These are phyloP conservation scores for Charadrius vociferus DNA, from an alignment of 2,113 vertebrate genomes.

Conservation along the genomic window DNA sequence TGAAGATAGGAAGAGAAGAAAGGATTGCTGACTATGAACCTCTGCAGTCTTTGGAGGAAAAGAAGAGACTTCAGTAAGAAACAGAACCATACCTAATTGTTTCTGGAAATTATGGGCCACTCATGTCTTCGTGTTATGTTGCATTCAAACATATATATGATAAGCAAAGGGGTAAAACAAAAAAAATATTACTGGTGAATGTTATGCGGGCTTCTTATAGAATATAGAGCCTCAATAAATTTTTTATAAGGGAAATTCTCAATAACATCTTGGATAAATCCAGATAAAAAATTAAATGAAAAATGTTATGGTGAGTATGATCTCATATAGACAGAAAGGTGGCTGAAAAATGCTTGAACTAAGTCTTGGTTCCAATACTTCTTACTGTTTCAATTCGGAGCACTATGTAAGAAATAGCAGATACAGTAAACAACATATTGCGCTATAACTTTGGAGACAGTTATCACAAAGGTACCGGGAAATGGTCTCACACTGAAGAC, in stretches of 20 bases:
- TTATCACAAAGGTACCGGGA: neutral
- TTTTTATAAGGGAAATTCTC: neutral
- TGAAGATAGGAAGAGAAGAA: neutral
- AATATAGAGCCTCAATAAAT: neutral
- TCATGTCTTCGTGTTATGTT: neutral
- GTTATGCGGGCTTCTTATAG: neutral
- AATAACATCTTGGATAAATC: neutral
- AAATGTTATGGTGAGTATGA: neutral
- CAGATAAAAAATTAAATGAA: neutral
- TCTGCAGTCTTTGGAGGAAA: neutral
- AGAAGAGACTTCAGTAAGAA: neutral
- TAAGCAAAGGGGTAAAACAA: neutral
- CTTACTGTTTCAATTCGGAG: neutral
- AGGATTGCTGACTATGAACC: neutral
- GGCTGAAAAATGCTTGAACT: neutral
- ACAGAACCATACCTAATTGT: neutral
- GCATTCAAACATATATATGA: neutral
- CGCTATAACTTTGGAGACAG: neutral
- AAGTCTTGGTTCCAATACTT: neutral
- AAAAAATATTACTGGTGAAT: neutral
- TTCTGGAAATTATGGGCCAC: neutral
- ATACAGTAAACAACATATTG: neutral
- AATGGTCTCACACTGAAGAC: neutral
- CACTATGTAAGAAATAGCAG: neutral
- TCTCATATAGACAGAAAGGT: neutral